Evolutionary conservation across 2,113 vertebrate genomes (phyloP), one percentile per base, ranked within the genome.

Genomic region (Corythornis cristatus): DNA sequence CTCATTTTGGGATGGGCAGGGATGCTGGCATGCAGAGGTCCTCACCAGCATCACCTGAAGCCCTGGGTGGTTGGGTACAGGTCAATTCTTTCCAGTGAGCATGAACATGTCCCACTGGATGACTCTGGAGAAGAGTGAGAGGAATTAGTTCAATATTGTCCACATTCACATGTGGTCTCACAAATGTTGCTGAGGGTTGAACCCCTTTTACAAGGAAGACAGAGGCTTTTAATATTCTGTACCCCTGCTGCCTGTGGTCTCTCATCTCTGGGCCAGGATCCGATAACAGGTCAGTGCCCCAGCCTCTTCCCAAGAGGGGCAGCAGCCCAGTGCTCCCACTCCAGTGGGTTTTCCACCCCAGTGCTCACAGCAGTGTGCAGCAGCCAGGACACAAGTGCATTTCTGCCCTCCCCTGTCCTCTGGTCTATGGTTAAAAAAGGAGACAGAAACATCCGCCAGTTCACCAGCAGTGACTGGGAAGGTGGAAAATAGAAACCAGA

Each of bases 181-280:
- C 0, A 0, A 31, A 31, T 74, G 9, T 43, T 48, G 56, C 9
- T 1, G 0, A 45, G 50, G 70, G 28, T 1, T 26, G 12, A 60
- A 6, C 12, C 8, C 31, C 43, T 11, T 62, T 73, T 83, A 26
- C 45, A 58, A 70, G 56, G 37, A 80, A 46, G 53, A 12, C 50
- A 45, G 25, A 43, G 22, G 48, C 18, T 48, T 76, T 66, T 12
- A 2, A 19, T 53, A 64, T 4, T 14, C 40, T n/a, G 26, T 18
- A 71, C 6, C 68, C 0, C 0, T 18, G 60, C 80, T 26, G 23
- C 1, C 2, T 8, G 5, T 0, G 3, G 37, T 20, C n/a, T 62
- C n/a, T 26, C 0, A 1, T 26, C 31, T 64, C 60, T 17, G 21
- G 78, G 4, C 14, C 3, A 20, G 80, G 46, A 6, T 64, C 35